Evolutionary conservation across 1,140 invertebrate species (phyloP).

Genomic region (Lerema accius): DNA sequence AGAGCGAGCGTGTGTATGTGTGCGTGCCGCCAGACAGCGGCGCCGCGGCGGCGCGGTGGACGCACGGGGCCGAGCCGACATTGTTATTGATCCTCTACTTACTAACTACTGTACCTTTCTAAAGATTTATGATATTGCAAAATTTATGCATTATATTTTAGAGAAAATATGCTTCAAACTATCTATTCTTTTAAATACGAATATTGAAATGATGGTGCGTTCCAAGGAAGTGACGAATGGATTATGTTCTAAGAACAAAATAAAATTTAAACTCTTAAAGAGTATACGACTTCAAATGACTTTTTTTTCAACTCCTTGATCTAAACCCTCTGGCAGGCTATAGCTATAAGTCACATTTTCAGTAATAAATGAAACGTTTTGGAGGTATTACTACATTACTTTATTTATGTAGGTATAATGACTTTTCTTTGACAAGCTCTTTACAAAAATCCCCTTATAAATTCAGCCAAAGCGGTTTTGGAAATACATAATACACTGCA

Average conservation of each 20-base stretch:
- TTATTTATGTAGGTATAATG: too few relatives aligned
- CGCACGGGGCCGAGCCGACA: constrained; percentile 12
- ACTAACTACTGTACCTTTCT: constrained; percentile 48
- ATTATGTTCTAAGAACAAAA: constrained; percentile 63
- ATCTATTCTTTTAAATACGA: constrained; percentile 42
- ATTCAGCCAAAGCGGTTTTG: too few relatives aligned
- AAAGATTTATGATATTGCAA: constrained; percentile 26
- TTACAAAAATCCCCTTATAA: too few relatives aligned
- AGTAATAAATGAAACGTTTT: too few relatives aligned
- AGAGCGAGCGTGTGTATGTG: constrained; percentile 18
- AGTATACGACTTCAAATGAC: constrained; percentile 38
- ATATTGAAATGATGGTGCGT: constrained; percentile 52
- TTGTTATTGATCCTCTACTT: constrained; percentile 42
- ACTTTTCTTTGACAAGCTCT: too few relatives aligned
- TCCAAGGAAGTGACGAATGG: constrained; percentile 48
- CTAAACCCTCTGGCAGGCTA: too few relatives aligned
- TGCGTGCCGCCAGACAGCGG: constrained; percentile 2
- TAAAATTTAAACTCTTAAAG: constrained; percentile 55
- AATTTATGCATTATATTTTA: constrained; percentile 42
- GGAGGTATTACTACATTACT: too few relatives aligned
- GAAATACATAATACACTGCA: too few relatives aligned
- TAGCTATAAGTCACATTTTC: too few relatives aligned
- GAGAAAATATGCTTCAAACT: constrained; percentile 40
- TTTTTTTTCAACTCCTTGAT: too few relatives aligned
- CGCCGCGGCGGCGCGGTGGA: constrained; percentile 1